Evolutionary conservation across 2,113 vertebrate species (phyloP).

Genomic region (Colinus virginianus): DNA sequence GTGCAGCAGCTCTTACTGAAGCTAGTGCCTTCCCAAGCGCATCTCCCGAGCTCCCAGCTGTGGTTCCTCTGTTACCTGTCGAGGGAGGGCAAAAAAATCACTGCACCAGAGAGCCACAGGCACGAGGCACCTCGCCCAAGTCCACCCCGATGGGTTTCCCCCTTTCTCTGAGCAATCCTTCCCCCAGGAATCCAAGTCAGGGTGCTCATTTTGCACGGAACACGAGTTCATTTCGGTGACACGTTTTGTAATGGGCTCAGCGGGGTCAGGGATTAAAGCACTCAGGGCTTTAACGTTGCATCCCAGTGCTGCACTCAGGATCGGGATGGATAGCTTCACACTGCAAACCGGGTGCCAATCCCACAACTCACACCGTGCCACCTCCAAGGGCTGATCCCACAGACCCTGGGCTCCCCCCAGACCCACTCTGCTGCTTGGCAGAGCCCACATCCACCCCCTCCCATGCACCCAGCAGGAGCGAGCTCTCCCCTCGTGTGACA

Average conservation of each 20-base stretch:
- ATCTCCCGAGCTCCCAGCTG: slow-evolving; percentile 94
- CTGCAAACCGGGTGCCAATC: background rate
- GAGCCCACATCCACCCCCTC: background rate
- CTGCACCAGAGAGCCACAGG: background rate
- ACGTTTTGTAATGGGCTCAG: slow-evolving; percentile 8
- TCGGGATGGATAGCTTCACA: background rate
- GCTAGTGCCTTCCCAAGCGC: slow-evolving; percentile 98
- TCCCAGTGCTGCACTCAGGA: background rate
- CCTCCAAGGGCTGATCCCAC: background rate
- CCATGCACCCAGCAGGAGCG: background rate
- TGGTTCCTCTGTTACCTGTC: slow-evolving; percentile 88
- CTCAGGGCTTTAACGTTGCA: rapidly evolving
- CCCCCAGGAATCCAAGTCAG: background rate
- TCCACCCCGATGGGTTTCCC: background rate
- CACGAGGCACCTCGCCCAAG: rapidly evolving
- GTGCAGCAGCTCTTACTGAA: slow-evolving; percentile 84
- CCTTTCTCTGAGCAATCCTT: background rate
- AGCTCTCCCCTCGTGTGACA: background rate
- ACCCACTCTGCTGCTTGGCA: background rate
- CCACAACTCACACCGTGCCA: background rate
- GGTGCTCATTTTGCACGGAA: background rate
- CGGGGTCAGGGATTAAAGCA: background rate
- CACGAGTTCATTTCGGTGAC: background rate
- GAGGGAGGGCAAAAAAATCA: background rate
- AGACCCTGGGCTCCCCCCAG: background rate